These are phyloP conservation scores for Thalassaphorura encarpata DNA, from an alignment of 1,140 invertebrate species.

Conservation along the genomic window DNA sequence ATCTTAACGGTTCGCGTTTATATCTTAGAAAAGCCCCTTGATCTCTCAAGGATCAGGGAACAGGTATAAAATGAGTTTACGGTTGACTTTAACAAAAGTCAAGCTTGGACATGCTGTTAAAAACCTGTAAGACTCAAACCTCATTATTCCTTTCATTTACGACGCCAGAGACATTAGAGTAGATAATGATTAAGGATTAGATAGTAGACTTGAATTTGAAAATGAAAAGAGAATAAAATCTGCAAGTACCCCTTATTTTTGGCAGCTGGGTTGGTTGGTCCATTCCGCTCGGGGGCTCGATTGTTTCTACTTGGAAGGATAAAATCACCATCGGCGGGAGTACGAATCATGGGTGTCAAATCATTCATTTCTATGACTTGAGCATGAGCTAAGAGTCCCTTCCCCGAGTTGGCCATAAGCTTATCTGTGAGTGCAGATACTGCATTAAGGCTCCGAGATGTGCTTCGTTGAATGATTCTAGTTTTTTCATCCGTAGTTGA, in stretches of 20 bases:
- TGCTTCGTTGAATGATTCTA: conserved; percentile 22
- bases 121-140: no score
- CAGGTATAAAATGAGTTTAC: no score
- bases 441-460: conserved; percentile 29
- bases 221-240: background rate
- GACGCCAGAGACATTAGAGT: no score
- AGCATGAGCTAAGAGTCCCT: conserved; percentile 11
- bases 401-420: conserved; percentile 28
- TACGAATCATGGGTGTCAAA: conserved; percentile 14
- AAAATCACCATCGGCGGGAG: conserved; percentile 12
- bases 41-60: no score
- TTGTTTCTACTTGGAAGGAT: conserved; percentile 25
- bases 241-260: conserved; percentile 33
- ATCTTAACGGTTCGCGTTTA: no score
- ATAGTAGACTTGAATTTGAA: background rate
- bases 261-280: conserved; percentile 32
- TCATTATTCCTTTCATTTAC: no score
- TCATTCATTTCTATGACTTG: conserved; percentile 32
- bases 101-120: no score
- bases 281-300: conserved; percentile 30
- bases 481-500: conserved; percentile 27
- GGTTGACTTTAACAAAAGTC: no score
- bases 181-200: no score
- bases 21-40: no score
- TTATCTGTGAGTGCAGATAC: conserved; percentile 19